Conservation (phyloP, 2,797 vertebrate genomes). For the Xenentodon cancila region DNA sequence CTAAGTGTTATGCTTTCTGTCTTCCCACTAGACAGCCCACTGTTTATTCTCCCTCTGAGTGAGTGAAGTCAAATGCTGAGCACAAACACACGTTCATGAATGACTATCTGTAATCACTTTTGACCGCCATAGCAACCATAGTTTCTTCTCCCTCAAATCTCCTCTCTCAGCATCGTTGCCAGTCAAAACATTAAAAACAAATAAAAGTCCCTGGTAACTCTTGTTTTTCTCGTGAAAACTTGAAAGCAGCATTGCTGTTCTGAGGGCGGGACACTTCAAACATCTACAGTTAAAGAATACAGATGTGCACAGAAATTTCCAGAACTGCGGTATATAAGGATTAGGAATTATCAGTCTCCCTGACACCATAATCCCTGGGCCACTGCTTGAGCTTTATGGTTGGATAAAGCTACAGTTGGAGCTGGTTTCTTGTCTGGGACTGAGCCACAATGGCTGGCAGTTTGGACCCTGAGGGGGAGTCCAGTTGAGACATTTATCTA, state of each 20-base stretch:
- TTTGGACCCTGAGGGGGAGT: conserved; percentile 70
- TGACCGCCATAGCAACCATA: conserved; percentile 43
- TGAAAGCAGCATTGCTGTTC: conserved; percentile 9
- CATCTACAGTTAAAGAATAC: conserved; percentile 30
- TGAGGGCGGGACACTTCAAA: conserved; percentile 32
- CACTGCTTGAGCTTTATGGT: conserved; percentile 35
- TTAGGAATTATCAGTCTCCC: conserved; percentile 36
- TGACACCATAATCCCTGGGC: conserved; percentile 21
- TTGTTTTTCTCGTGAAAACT: conserved; percentile 42
- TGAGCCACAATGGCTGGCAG: conserved; percentile 53
- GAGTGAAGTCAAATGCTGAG: conserved; percentile 67
- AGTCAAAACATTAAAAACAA: conserved; percentile 48
- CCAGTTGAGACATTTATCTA: conserved; percentile 81
- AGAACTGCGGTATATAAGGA: conserved; percentile 20
- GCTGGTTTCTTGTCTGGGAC: conserved; percentile 47
- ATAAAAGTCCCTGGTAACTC: conserved; percentile 39
- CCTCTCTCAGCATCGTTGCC: conserved; percentile 42
- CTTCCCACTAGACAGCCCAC: conserved; percentile 67
- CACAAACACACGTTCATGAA: conserved; percentile 61
- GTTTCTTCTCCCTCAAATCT: conserved; percentile 39
- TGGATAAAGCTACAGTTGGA: conserved; percentile 46
- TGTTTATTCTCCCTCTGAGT: conserved; percentile 72
- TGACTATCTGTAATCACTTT: conserved; percentile 68
- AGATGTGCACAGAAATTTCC: conserved; percentile 33
- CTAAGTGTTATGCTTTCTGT: conserved; percentile 83